Evolutionary conservation across 2,113 vertebrate species (phyloP).

Genomic region (Haemorhous mexicanus): DNA sequence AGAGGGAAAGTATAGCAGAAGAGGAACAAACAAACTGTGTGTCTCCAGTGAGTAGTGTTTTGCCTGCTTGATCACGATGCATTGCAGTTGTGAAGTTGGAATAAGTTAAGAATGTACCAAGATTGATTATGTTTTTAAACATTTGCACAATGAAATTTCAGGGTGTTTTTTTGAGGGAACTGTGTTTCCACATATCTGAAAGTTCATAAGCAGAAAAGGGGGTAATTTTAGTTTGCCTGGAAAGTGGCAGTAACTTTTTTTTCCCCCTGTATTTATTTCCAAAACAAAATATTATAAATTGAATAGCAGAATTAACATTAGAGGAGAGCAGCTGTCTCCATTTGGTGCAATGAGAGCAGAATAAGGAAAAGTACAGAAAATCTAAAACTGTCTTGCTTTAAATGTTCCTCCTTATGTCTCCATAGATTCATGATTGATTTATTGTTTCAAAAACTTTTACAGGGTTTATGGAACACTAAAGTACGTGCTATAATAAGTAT

Average conservation of each 20-base stretch:
- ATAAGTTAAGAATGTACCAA: neutral
- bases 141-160: neutral
- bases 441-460: neutral
- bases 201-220: neutral
- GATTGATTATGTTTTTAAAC: conserved; percentile 19
- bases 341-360: neutral
- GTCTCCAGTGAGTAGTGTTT: conserved; percentile 73
- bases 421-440: neutral
- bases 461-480: neutral
- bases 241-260: neutral
- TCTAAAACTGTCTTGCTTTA: neutral
- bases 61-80: neutral
- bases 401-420: neutral
- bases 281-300: neutral
- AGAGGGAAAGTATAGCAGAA: conserved; percentile 67
- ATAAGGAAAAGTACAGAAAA: neutral
- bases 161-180: neutral
- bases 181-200: neutral
- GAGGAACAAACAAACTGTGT: conserved; percentile 64
- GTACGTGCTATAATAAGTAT: neutral
- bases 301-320: neutral
- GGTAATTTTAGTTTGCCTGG: neutral
- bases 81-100: conserved; percentile 13
- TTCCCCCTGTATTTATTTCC: neutral
- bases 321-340: neutral